Conservation (phyloP, 1,140 invertebrate species). For the Adelges cooleyi region DNA sequence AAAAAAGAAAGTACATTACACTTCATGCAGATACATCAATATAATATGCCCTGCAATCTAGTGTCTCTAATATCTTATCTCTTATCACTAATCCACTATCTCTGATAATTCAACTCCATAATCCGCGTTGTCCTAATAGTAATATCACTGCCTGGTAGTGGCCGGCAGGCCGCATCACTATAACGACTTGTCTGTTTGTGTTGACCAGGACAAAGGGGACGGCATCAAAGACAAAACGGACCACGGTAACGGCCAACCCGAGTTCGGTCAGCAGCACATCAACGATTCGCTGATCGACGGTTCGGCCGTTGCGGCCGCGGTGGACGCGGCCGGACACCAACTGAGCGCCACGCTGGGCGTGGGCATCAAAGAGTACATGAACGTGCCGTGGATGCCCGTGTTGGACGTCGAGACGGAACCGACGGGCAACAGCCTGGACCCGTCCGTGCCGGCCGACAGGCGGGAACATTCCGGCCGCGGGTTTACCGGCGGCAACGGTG, state of each 20-base stretch:
- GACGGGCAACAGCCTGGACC: conserved; percentile 8
- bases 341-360: conserved; percentile 21
- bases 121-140: too few relatives aligned
- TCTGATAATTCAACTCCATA: too few relatives aligned
- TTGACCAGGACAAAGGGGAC: background rate
- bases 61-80: too few relatives aligned
- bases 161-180: too few relatives aligned
- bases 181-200: background rate
- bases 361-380: conserved; percentile 32
- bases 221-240: conserved; percentile 8
- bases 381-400: conserved; percentile 30
- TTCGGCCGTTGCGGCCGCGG: background rate
- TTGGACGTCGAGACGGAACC: background rate
- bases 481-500: background rate
- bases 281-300: background rate
- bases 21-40: too few relatives aligned
- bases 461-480: conserved; percentile 13
- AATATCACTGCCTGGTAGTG: too few relatives aligned
- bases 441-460: background rate
- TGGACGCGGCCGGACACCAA: background rate
- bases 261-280: conserved; percentile 21
- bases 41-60: too few relatives aligned
- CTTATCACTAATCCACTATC: too few relatives aligned
- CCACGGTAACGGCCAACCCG: conserved; percentile 1
- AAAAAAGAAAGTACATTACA: too few relatives aligned